Evolutionary conservation across 2,113 vertebrate species (phyloP).

Genomic region (Phaethornis superciliosus): DNA sequence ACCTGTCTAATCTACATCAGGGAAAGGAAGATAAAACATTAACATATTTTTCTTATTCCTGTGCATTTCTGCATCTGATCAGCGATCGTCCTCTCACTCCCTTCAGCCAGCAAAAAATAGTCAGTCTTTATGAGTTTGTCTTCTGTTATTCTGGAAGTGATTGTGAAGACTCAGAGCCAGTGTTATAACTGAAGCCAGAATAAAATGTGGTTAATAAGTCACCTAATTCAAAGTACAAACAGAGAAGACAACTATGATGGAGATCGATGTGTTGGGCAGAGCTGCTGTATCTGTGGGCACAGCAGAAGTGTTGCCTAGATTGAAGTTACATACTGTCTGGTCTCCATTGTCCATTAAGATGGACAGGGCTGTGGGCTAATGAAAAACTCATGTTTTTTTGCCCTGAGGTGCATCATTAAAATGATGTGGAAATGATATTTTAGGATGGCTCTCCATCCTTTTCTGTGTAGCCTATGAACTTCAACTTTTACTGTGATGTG

Average conservation of each 20-base stretch:
- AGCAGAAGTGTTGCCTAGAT: background rate
- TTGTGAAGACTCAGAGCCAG: background rate
- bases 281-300: background rate
- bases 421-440: background rate
- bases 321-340: background rate
- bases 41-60: background rate
- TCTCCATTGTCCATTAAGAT: background rate
- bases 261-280: background rate
- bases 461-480: background rate
- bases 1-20: background rate
- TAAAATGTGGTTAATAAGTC: background rate
- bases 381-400: background rate
- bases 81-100: background rate
- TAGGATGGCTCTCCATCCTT: background rate
- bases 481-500: background rate
- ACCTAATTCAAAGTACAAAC: background rate
- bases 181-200: slow-evolving; percentile 9
- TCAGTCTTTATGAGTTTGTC: slow-evolving; percentile 22
- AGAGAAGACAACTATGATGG: background rate
- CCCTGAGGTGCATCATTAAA: background rate
- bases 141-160: slow-evolving; percentile 20
- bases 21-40: background rate
- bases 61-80: background rate
- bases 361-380: background rate
- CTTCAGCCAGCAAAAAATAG: slow-evolving; percentile 13